These are phyloP conservation scores for Euphonia xanthogaster DNA, from an alignment of 2,797 vertebrate genomes.

Conservation along the genomic window DNA sequence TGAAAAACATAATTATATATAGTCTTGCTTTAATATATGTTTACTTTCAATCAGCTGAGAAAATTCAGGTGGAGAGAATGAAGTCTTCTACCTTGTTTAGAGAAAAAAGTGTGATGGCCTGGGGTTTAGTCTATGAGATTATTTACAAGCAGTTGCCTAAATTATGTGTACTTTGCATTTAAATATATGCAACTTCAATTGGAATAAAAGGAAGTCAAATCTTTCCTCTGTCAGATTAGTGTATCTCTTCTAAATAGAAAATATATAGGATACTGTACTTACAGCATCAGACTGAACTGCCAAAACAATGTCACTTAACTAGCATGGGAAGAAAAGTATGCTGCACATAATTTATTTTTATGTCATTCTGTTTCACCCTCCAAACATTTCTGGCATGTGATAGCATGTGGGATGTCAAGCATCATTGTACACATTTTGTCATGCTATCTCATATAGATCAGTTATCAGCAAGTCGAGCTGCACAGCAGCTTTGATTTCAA, in stretches of 20 bases:
- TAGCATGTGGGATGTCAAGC: slow-evolving; percentile 35
- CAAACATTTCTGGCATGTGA: slow-evolving; percentile 5
- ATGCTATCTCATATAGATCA: not conserved
- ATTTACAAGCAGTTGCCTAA: not conserved
- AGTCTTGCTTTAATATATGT: not conserved
- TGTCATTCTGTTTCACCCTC: slow-evolving; percentile 29
- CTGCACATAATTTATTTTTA: slow-evolving; percentile 1
- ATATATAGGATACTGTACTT: not conserved
- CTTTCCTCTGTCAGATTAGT: not conserved
- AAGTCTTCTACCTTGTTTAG: not conserved
- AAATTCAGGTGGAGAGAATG: not conserved
- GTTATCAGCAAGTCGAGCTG: not conserved
- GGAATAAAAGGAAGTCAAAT: not conserved
- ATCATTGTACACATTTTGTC: slow-evolving; percentile 32
- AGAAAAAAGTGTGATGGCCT: not conserved
- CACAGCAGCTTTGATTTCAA: not conserved
- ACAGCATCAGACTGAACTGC: not conserved
- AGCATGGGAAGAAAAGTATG: not conserved
- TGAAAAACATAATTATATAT: not conserved
- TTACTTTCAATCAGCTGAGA: not conserved
- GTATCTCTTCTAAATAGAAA: not conserved
- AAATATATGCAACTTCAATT: not conserved
- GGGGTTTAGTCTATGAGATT: not conserved
- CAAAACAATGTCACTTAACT: slow-evolving; percentile 48
- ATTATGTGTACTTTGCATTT: slow-evolving; percentile 2